phyloP scores from a whole-genome alignment of 2,888 invertebrate species.

The Ectobius pallidus region DNA sequence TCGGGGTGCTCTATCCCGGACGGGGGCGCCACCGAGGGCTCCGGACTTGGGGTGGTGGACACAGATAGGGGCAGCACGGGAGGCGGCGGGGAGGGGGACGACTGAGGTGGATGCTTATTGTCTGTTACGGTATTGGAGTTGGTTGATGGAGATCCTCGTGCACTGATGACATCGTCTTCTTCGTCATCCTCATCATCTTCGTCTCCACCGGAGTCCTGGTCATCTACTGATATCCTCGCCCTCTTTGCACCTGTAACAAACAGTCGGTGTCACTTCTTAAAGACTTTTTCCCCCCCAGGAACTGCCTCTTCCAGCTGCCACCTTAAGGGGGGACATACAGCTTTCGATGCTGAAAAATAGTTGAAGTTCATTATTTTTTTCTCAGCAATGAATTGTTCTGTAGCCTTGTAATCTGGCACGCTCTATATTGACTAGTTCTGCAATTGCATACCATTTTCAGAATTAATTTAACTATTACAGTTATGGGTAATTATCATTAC shows the following conservation, averaged over 20 bases:
- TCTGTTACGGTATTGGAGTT: background rate
- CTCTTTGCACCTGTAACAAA: conserved; percentile 51
- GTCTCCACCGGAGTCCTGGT: conserved; percentile 58
- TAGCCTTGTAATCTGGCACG: too few species aligned
- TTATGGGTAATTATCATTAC: too few species aligned
- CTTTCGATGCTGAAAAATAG: too few species aligned
- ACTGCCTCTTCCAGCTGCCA: too few species aligned
- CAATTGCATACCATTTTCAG: too few species aligned
- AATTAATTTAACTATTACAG: too few species aligned
- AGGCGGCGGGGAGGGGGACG: conserved; percentile 51
- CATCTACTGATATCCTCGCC: conserved; percentile 57
- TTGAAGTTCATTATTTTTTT: too few species aligned
- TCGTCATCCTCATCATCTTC: conserved; percentile 54
- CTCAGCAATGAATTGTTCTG: too few species aligned
- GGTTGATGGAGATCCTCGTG: background rate
- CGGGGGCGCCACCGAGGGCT: conserved; percentile 30
- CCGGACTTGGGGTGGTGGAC: conserved; percentile 39
- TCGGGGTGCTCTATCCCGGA: conserved; percentile 15
- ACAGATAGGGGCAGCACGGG: conserved; percentile 40
- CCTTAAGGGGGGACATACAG: too few species aligned
- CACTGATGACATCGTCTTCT: conserved; percentile 42
- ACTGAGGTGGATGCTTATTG: background rate
- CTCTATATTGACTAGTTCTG: too few species aligned
- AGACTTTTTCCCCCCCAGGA: too few species aligned
- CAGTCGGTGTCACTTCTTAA: background rate